Evolutionary conservation across 2,113 vertebrate genomes (phyloP).

Genomic region (Aix galericulata): DNA sequence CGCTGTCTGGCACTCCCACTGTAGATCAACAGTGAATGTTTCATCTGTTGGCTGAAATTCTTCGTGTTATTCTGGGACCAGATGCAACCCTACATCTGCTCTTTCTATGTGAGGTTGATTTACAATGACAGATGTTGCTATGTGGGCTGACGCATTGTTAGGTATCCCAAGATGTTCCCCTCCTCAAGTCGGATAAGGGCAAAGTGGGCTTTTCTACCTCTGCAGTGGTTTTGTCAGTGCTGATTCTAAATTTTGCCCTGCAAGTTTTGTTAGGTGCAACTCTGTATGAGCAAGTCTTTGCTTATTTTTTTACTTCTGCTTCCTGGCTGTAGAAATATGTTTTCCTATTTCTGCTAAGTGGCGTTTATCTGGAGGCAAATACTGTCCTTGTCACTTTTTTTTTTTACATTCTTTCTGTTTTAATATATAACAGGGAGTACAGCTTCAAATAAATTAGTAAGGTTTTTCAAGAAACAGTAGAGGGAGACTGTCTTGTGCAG

Average conservation of each 20-base stretch:
- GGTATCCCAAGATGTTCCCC: not conserved
- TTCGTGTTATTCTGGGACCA: not conserved
- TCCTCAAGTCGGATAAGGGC: not conserved
- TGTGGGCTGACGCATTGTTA: not conserved
- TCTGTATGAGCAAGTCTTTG: not conserved
- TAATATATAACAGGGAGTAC: not conserved
- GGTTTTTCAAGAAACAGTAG: not conserved
- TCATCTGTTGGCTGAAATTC: not conserved
- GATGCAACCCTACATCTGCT: not conserved
- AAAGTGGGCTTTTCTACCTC: not conserved
- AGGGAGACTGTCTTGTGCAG: not conserved
- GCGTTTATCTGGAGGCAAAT: not conserved
- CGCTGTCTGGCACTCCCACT: fast-evolving
- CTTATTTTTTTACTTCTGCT: fast-evolving
- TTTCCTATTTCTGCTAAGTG: not conserved
- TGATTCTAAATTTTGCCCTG: not conserved
- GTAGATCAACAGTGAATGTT: not conserved
- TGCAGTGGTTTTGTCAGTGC: not conserved
- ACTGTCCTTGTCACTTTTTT: not conserved
- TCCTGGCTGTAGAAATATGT: not conserved
- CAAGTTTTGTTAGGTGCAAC: not conserved
- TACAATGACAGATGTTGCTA: not conserved
- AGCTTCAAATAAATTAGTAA: not conserved
- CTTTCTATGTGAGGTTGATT: not conserved
- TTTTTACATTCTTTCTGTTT: not conserved